Evolutionary conservation across 2,113 vertebrate genomes (phyloP).

Genomic region (Eira barbara): DNA sequence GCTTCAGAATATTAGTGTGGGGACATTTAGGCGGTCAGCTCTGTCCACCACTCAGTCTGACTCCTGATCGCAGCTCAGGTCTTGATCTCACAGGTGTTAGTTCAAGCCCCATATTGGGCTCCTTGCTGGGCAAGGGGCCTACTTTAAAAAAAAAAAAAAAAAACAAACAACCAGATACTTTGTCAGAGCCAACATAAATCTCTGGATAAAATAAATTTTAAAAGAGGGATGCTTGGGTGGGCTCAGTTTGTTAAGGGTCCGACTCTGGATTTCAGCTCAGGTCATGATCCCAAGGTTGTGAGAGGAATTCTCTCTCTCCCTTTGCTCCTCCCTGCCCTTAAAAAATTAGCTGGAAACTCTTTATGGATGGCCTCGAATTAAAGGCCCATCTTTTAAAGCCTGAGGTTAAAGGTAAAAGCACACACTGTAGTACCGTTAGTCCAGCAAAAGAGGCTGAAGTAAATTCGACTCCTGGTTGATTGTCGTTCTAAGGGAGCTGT

Average conservation of each 20-base stretch:
- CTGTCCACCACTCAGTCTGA: no score
- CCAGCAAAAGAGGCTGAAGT: background rate
- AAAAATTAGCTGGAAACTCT: conserved; percentile 17
- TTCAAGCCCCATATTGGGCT: no score
- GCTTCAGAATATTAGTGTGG: conserved; percentile 19
- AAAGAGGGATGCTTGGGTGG: background rate
- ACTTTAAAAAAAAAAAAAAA: no score
- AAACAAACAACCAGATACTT: no score
- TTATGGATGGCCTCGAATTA: background rate
- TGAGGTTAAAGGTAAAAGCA: background rate
- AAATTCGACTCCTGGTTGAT: background rate
- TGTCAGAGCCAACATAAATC: no score
- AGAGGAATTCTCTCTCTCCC: background rate
- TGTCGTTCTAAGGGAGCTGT: background rate
- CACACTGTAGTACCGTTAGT: background rate
- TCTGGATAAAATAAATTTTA: background rate
- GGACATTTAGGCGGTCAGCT: background rate
- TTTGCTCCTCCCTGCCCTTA: background rate
- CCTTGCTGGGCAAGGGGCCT: no score
- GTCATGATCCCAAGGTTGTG: background rate
- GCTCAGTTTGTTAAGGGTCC: background rate
- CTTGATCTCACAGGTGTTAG: no score
- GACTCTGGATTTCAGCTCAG: background rate
- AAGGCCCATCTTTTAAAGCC: background rate
- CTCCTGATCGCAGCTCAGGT: no score